phyloP scores from a whole-genome alignment of 2,113 vertebrate genomes.

The Herpetotheres cachinnans region DNA sequence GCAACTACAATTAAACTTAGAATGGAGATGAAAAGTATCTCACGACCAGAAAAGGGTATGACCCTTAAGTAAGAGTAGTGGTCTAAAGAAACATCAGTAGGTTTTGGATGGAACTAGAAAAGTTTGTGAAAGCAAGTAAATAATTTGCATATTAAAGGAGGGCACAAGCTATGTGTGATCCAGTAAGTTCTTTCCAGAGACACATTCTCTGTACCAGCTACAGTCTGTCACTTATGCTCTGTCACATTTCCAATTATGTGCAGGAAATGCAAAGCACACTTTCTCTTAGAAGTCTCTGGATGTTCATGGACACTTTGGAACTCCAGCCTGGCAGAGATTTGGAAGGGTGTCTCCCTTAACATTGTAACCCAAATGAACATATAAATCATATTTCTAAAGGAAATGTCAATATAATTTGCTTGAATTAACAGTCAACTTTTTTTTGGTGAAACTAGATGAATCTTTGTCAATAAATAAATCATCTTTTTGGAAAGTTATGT shows the following conservation, averaged over 20 bases:
- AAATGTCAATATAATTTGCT: not conserved
- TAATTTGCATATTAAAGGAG: not conserved
- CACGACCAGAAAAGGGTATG: not conserved
- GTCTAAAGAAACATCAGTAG: not conserved
- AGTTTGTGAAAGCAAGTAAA: not conserved
- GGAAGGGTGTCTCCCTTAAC: not conserved
- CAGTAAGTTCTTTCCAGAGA: not conserved
- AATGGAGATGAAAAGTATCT: not conserved
- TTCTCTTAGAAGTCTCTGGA: not conserved
- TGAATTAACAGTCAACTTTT: not conserved
- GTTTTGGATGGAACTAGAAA: not conserved
- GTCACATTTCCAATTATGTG: not conserved
- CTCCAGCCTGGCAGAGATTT: not conserved
- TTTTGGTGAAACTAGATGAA: not conserved
- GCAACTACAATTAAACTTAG: not conserved
- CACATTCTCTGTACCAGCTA: not conserved
- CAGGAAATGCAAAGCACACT: not conserved
- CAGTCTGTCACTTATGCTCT: not conserved
- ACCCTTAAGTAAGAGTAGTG: not conserved
- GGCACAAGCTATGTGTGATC: not conserved
- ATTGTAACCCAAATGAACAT: not conserved
- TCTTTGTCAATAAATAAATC: not conserved
- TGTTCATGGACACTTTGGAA: not conserved
- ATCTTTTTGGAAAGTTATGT: not conserved
- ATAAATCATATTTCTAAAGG: not conserved